Percentiles rank a stretch among this genome's conserved stretches.
Conservation (phyloP, 2,888 invertebrate species). For the Heteropelma amictum region DNA sequence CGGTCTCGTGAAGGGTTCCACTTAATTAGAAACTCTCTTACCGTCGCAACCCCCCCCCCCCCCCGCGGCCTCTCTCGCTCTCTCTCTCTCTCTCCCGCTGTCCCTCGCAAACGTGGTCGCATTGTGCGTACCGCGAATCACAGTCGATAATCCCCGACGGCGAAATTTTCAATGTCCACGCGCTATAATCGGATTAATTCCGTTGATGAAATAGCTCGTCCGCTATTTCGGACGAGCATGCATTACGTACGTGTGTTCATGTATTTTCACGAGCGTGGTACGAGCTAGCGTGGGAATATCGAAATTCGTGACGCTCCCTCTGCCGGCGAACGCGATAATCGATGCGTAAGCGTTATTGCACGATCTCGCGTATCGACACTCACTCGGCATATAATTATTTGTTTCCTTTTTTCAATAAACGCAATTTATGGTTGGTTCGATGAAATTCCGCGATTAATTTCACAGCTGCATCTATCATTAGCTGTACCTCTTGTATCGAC, state of each 20-base stretch:
- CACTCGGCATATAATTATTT: too few relatives aligned
- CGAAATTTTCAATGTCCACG: conserved; percentile 36
- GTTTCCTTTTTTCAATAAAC: too few relatives aligned
- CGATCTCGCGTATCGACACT: too few relatives aligned
- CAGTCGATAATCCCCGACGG: conserved; percentile 39
- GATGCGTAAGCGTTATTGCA: too few relatives aligned
- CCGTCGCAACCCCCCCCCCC: too few relatives aligned
- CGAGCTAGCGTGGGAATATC: background rate
- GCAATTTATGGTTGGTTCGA: too few relatives aligned
- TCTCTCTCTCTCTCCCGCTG: background rate
- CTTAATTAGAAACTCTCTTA: conserved; percentile 55
- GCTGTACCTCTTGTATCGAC: too few relatives aligned
- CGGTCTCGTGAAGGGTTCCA: conserved; percentile 42
- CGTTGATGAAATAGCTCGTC: conserved; percentile 10
- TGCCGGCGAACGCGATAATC: background rate
- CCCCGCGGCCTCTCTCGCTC: conserved; percentile 1
- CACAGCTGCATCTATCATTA: too few relatives aligned
- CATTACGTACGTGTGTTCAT: background rate
- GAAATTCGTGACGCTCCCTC: background rate
- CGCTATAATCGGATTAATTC: conserved; percentile 51
- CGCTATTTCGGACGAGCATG: conserved; percentile 7
- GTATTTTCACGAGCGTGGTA: too few relatives aligned
- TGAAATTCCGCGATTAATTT: too few relatives aligned
- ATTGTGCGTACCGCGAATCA: conserved; percentile 19
- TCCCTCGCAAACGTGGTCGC: background rate